Evolutionary conservation across 2,797 vertebrate species (phyloP).

Genomic region (Rhynchotus rufescens): DNA sequence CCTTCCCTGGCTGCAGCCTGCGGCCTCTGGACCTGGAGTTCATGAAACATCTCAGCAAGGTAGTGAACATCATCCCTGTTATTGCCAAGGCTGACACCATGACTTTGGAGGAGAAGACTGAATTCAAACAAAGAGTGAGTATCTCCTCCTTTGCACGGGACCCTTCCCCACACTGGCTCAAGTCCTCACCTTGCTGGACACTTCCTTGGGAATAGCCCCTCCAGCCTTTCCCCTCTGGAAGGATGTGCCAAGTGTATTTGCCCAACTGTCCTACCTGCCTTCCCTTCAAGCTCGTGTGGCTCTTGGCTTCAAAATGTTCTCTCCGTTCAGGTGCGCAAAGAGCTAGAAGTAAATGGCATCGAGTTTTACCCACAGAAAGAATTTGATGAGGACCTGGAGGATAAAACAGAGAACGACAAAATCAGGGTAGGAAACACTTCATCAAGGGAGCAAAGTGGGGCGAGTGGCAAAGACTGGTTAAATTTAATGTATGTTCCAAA

Average conservation of each 20-base stretch:
- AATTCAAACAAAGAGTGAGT: conserved; percentile 84
- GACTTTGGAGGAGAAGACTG: conserved; percentile 88
- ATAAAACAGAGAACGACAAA: conserved; percentile 98
- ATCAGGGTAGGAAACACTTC: conserved; percentile 88
- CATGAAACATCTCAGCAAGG: conserved; percentile 96
- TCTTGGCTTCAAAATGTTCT: conserved; percentile 49
- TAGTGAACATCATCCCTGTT: conserved; percentile 95
- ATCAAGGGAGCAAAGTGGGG: not conserved
- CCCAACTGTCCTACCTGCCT: not conserved
- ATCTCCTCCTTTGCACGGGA: not conserved
- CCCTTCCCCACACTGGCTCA: not conserved
- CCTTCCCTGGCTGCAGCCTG: conserved; percentile 73
- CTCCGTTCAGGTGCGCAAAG: conserved; percentile 86
- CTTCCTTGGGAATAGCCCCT: not conserved
- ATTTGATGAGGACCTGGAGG: conserved; percentile 97
- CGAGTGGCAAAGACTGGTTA: not conserved
- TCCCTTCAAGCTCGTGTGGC: not conserved
- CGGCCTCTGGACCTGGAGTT: conserved; percentile 94
- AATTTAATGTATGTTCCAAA: not conserved
- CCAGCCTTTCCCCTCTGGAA: not conserved
- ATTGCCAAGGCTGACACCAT: conserved; percentile 97
- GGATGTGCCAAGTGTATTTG: not conserved
- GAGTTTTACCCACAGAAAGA: conserved; percentile 98
- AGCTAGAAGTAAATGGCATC: conserved; percentile 92
- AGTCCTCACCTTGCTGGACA: not conserved